phyloP scores from a whole-genome alignment of 2,113 vertebrate genomes.

The Nibea albiflora region DNA sequence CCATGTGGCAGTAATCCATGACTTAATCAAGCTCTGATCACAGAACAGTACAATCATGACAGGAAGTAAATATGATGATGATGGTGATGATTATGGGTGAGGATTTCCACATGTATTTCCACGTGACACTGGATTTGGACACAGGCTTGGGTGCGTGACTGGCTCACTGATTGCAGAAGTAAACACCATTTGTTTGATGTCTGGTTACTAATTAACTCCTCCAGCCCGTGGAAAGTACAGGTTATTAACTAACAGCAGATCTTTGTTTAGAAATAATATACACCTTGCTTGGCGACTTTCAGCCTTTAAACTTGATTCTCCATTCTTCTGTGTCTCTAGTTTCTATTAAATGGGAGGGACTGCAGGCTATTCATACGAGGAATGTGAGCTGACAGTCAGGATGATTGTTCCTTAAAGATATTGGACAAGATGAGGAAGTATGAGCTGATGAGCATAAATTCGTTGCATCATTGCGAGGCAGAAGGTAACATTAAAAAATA shows the following conservation, averaged over 20 bases:
- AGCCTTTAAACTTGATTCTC: slow-evolving; percentile 24
- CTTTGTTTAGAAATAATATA: slow-evolving; percentile 1
- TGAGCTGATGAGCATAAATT: slow-evolving; percentile 2
- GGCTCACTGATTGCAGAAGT: slow-evolving; percentile 50
- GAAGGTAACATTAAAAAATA: slow-evolving; percentile 48
- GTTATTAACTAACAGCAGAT: slow-evolving; percentile 1
- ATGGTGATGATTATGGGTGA: slow-evolving; percentile 6
- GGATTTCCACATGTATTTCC: slow-evolving; percentile 15
- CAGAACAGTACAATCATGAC: not conserved
- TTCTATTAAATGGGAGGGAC: slow-evolving; percentile 72
- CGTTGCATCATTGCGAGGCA: not conserved
- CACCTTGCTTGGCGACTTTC: slow-evolving; percentile 21
- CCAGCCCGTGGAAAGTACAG: slow-evolving; percentile 28
- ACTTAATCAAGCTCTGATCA: not conserved
- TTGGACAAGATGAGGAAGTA: slow-evolving; percentile 11
- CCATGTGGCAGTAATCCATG: not conserved
- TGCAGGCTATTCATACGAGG: slow-evolving; percentile 48
- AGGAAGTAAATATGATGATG: not conserved
- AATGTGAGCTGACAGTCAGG: slow-evolving; percentile 57
- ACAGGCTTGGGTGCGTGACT: slow-evolving; percentile 8
- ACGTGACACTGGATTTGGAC: slow-evolving; percentile 24
- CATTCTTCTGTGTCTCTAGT: slow-evolving; percentile 39
- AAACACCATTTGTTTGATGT: slow-evolving; percentile 65
- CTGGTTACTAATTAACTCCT: slow-evolving; percentile 73
- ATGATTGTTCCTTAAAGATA: slow-evolving; percentile 13